Base-by-base conservation (phyloP, 64 coral and sea anemone genomes). In the Stichodactyla helianthus region DNA sequence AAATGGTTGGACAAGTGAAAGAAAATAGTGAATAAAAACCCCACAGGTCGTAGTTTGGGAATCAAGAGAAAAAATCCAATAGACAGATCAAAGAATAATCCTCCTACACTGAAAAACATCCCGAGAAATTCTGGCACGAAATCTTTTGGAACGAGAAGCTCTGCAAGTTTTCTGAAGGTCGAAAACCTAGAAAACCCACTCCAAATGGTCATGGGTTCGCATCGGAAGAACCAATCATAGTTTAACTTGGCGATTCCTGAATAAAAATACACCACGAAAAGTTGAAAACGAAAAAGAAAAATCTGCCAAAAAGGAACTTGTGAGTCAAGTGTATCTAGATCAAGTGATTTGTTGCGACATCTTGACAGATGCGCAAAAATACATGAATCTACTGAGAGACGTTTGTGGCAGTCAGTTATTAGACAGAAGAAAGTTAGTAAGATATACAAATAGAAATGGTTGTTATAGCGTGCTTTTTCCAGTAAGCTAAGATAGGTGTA, bases 1-100 rank as follows among this genome's bases (percentile, higher is more conserved):
- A 87, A 92, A 52, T 92, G 90, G 23, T 92, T 92, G 61, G 85
- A 86, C 12, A 86, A 63, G 17, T 92, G 90, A 64, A 92, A 92
- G 14, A 71, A 54, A 28, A 87, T 56, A 26, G 84, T 82, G 1
- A 87, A 55, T 13, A 55, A 20, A 15, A 92, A 82, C 8, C 85
- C 90, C 13, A 83, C 16, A 14, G 28, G 64, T 13, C 78, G 70
- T 54, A 92, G 77, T 54, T 31, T 87, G 9, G 90, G 52, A 28
- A 76, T 79, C 10, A 92, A 63, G 27, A 92, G 85, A 74, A 92
- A 87, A 83, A 87, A 87, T 50, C 84, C 85, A 20, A 92, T 83
- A 26, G 82, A 87, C 14, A 87, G 67, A 87, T 92, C 90, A 82
- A 92, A 92, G 0, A 87, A 4, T 23, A 92, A 58, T 53, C 90